These are phyloP conservation scores for Muricea muricata DNA, from an alignment of 92 coral and sea anemone species.

Conservation along the genomic window DNA sequence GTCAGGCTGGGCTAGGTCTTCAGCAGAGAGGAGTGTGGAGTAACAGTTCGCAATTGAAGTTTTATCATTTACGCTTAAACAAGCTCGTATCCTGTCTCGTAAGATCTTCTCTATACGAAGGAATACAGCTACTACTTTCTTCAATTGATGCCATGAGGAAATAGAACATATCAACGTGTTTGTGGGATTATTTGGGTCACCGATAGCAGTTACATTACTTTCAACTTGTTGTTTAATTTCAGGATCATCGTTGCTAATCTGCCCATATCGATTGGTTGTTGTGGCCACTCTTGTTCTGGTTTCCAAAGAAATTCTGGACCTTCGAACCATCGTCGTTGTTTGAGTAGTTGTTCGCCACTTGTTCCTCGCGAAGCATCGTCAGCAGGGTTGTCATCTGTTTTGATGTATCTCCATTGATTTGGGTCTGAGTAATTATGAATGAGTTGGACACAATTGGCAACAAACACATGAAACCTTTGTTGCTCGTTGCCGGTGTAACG, in stretches of 20 bases:
- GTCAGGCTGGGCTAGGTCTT: constrained; percentile 64
- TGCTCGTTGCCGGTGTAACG: constrained; percentile 44
- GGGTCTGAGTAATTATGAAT: constrained; percentile 56
- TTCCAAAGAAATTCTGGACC: constrained; percentile 74
- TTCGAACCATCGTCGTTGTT: constrained; percentile 58
- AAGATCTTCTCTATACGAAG: constrained; percentile 52
- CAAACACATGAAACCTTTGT: constrained; percentile 56
- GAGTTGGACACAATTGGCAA: constrained; percentile 67
- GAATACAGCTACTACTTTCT: constrained; percentile 63
- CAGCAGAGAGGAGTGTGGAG: constrained; percentile 52
- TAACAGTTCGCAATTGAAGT: neutral
- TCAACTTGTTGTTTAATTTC: constrained; percentile 50
- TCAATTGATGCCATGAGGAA: constrained; percentile 73
- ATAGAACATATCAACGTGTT: constrained; percentile 58
- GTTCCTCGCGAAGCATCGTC: constrained; percentile 72
- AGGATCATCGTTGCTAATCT: constrained; percentile 58
- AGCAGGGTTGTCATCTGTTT: constrained; percentile 62
- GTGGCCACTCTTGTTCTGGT: constrained; percentile 61
- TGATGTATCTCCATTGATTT: constrained; percentile 70
- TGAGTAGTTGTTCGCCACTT: constrained; percentile 29
- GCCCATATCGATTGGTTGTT: constrained; percentile 61
- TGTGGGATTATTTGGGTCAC: constrained; percentile 15
- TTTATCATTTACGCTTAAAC: constrained; percentile 26
- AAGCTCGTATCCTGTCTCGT: constrained; percentile 34
- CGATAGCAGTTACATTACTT: constrained; percentile 32